Percentiles rank a stretch among this genome's conserved stretches.
These are phyloP conservation scores for Formica aserva DNA, from an alignment of 2,888 invertebrate species.

Conservation along the genomic window DNA sequence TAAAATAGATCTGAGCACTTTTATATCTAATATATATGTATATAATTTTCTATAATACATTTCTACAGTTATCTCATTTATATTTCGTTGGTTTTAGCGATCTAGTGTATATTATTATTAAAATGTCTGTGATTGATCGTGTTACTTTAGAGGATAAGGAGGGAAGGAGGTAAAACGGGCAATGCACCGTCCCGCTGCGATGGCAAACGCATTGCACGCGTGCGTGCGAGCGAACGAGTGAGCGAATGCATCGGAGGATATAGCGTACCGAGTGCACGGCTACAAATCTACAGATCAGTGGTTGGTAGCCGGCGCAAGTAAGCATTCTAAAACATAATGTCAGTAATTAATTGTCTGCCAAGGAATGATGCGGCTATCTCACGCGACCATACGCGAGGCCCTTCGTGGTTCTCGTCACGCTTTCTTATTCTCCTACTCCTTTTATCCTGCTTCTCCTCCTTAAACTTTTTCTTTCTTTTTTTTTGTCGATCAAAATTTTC, in stretches of 20 bases:
- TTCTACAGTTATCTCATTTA: slow-evolving; percentile 11
- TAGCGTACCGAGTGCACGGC: slow-evolving; percentile 58
- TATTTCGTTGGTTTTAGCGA: slow-evolving; percentile 2
- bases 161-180: slow-evolving; percentile 44
- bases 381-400: slow-evolving; percentile 78
- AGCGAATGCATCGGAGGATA: slow-evolving; percentile 52
- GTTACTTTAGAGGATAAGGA: slow-evolving; percentile 26
- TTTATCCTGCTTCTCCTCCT: slow-evolving; percentile 9
- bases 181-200: slow-evolving; percentile 54
- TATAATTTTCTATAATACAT: slow-evolving; percentile 4
- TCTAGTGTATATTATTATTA: slow-evolving; percentile 26
- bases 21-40: background rate
- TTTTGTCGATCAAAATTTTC: slow-evolving; percentile 36
- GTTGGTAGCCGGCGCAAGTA: slow-evolving; percentile 77
- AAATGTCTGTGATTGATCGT: slow-evolving; percentile 49
- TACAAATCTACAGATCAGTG: slow-evolving; percentile 78
- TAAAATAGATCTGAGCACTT: background rate
- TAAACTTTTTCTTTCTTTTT: slow-evolving; percentile 24
- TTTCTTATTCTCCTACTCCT: slow-evolving; percentile 36
- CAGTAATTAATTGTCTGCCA: slow-evolving; percentile 83
- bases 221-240: slow-evolving; percentile 32
- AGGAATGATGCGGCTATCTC: slow-evolving; percentile 83
- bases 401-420: slow-evolving; percentile 52
- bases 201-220: slow-evolving; percentile 5
- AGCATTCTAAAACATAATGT: slow-evolving; percentile 82